phyloP scores from a whole-genome alignment of 2,888 invertebrate species.

The Oxystoma pomonae region DNA sequence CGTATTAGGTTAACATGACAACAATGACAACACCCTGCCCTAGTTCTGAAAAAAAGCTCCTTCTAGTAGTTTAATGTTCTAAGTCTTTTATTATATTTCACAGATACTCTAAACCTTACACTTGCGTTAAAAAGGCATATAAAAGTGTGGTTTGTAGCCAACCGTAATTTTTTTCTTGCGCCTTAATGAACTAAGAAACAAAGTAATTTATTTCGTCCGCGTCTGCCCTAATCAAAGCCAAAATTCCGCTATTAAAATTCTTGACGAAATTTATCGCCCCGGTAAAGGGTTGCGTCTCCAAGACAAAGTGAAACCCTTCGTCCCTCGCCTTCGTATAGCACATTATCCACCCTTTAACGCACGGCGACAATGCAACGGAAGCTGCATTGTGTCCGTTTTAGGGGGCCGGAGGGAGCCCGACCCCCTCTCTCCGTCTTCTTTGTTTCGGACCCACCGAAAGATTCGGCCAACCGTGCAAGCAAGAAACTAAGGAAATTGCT shows the following conservation, averaged over 20 bases:
- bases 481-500: slow-evolving; percentile 46
- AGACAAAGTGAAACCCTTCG: neutral
- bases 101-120: too few species aligned
- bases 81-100: too few species aligned
- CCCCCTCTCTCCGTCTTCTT: slow-evolving; percentile 28
- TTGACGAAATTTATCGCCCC: neutral
- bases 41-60: too few species aligned
- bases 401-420: neutral
- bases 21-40: too few species aligned
- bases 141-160: too few species aligned
- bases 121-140: too few species aligned
- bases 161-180: too few species aligned
- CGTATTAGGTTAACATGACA: too few species aligned
- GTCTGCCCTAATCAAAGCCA: neutral
- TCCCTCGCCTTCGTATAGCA: slow-evolving; percentile 17
- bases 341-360: slow-evolving; percentile 50
- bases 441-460: slow-evolving; percentile 41
- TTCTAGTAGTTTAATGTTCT: too few species aligned
- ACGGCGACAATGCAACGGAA: slow-evolving; percentile 49
- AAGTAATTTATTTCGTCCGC: too few species aligned
- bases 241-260: neutral
- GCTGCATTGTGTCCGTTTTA: slow-evolving; percentile 46
- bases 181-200: too few species aligned
- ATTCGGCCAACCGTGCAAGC: slow-evolving; percentile 29
- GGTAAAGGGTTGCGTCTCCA: neutral